These are phyloP conservation scores for Lutraria rhynchaena DNA, from an alignment of 1,140 invertebrate species.

Conservation along the genomic window DNA sequence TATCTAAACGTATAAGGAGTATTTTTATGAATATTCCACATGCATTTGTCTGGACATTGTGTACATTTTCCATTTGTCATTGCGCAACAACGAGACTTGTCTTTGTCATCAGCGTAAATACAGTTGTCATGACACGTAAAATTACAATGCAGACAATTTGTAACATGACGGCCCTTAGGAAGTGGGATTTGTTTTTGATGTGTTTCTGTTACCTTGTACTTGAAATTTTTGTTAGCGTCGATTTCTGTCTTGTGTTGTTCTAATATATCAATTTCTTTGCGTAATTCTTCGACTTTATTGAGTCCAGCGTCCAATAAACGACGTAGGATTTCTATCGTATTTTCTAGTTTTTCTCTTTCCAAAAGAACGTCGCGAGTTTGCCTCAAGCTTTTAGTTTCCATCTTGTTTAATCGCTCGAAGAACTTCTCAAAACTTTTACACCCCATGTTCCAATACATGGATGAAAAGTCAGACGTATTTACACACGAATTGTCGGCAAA, in stretches of 20 bases:
- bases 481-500: conserved; percentile 28
- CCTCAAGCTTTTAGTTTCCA: conserved; percentile 51
- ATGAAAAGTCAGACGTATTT: background rate
- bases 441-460: conserved; percentile 57
- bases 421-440: conserved; percentile 25
- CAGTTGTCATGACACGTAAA: conserved; percentile 62
- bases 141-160: conserved; percentile 62
- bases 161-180: conserved; percentile 37
- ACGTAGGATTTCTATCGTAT: conserved; percentile 38
- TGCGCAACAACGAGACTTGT: conserved; percentile 31
- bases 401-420: conserved; percentile 28
- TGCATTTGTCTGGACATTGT: conserved; percentile 46
- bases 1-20: conserved; percentile 40
- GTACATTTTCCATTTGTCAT: conserved; percentile 45
- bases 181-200: conserved; percentile 30
- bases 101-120: background rate
- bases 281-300: conserved; percentile 22
- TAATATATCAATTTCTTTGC: conserved; percentile 40
- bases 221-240: conserved; percentile 59
- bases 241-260: conserved; percentile 55
- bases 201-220: conserved; percentile 49
- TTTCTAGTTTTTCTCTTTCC: conserved; percentile 42
- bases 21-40: conserved; percentile 51
- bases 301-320: conserved; percentile 47
- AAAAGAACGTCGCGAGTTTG: conserved; percentile 58